phyloP scores from a whole-genome alignment of 1,140 invertebrate genomes.

The Epicauta chinensis region DNA sequence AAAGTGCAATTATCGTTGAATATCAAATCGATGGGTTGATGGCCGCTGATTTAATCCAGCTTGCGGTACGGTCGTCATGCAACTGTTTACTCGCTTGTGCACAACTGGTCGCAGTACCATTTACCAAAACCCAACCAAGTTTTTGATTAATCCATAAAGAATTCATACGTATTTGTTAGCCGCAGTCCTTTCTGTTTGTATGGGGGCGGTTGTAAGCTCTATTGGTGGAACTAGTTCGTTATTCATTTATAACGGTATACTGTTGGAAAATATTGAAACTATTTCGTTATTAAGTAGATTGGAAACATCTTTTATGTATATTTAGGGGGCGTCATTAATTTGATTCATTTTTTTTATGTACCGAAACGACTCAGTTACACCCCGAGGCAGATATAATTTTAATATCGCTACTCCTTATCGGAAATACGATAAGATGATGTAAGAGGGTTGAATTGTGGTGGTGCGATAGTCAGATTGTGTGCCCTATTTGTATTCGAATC shows the following conservation, averaged over 20 bases:
- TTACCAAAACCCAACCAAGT: neutral
- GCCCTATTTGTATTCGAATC: constrained; percentile 3
- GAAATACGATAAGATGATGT: neutral
- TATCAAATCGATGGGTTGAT: too few species aligned
- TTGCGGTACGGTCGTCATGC: neutral
- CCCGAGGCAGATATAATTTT: constrained; percentile 6
- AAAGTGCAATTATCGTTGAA: too few species aligned
- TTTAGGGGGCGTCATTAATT: too few species aligned
- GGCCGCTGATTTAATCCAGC: too few species aligned
- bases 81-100: constrained; percentile 13
- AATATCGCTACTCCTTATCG: constrained; percentile 9
- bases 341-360: too few species aligned
- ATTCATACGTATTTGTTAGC: constrained; percentile 39
- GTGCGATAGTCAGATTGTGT: too few species aligned
- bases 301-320: too few species aligned
- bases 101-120: constrained; percentile 9
- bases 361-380: neutral
- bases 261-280: constrained; percentile 21
- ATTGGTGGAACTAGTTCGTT: constrained; percentile 2
- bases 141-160: constrained; percentile 40
- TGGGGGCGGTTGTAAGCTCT: too few species aligned
- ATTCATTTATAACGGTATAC: constrained; percentile 24
- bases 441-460: neutral
- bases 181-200: constrained; percentile 2
- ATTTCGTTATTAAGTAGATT: neutral